Conservation (phyloP, 2,797 vertebrate species). For the Cetoscarus ocellatus region DNA sequence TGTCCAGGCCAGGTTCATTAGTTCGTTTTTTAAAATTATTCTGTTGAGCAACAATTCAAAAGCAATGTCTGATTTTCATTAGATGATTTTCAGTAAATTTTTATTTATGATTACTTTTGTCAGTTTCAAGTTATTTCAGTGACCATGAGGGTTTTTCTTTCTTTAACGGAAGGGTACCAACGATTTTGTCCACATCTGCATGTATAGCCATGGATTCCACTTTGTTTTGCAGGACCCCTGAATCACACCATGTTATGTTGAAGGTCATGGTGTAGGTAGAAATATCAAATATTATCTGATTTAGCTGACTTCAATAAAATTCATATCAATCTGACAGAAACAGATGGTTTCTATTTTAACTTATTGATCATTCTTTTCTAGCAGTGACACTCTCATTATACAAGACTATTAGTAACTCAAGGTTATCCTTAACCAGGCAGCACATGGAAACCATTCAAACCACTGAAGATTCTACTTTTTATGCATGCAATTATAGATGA, state of each 20-base stretch:
- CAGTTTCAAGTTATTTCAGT: too few species aligned
- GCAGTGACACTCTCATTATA: constrained; percentile 44
- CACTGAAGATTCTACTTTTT: background rate
- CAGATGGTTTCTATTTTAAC: constrained; percentile 53
- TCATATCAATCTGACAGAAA: constrained; percentile 49
- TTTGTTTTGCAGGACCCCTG: background rate
- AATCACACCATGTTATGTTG: constrained; percentile 11
- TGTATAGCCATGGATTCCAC: too few species aligned
- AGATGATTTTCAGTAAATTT: too few species aligned
- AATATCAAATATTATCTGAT: constrained; percentile 31
- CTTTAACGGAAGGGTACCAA: too few species aligned
- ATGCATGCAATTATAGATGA: background rate
- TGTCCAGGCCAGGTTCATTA: too few species aligned
- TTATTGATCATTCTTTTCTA: constrained; percentile 49
- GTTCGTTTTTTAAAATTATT: too few species aligned
- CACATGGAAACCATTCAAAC: background rate
- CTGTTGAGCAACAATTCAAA: too few species aligned
- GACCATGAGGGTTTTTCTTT: too few species aligned
- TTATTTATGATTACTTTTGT: too few species aligned
- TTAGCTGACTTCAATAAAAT: constrained; percentile 40
- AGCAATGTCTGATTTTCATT: too few species aligned
- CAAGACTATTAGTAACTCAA: constrained; percentile 25
- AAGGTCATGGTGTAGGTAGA: constrained; percentile 45
- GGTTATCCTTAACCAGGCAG: background rate
- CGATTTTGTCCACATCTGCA: too few species aligned